phyloP scores from a whole-genome alignment of 2,888 invertebrate genomes.

The Sesia bembeciformis region DNA sequence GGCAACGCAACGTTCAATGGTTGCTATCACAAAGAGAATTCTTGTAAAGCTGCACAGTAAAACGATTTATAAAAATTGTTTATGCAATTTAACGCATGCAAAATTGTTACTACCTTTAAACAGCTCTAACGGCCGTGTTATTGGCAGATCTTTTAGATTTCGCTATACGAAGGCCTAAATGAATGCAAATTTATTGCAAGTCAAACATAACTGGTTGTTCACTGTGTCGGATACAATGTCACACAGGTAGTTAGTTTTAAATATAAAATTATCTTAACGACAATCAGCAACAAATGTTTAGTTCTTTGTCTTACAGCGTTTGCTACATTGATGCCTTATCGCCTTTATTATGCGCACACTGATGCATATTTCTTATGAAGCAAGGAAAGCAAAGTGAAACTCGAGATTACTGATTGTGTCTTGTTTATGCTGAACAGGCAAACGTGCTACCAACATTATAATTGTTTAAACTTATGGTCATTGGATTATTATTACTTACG shows the following conservation, averaged over 20 bases:
- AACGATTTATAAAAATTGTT: too few species aligned
- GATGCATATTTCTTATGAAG: constrained; percentile 12
- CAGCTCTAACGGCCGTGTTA: too few species aligned
- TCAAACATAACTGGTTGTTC: too few species aligned
- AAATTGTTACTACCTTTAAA: too few species aligned
- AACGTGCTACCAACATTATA: constrained; percentile 15
- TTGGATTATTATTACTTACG: constrained; percentile 9
- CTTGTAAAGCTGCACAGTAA: too few species aligned
- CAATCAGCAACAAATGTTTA: constrained; percentile 6
- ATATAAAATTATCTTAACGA: constrained; percentile 9
- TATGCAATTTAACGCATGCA: too few species aligned
- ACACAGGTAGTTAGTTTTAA: neutral
- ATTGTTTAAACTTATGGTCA: constrained; percentile 5
- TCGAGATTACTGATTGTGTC: constrained; percentile 25
- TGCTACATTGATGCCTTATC: constrained; percentile 16
- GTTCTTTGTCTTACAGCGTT: constrained; percentile 7
- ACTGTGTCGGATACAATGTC: too few species aligned
- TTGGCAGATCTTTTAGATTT: too few species aligned
- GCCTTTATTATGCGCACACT: constrained; percentile 9
- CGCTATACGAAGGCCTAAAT: too few species aligned
- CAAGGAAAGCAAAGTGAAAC: constrained; percentile 32
- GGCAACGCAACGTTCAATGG: too few species aligned
- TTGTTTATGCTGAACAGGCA: constrained; percentile 9
- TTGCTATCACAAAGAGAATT: too few species aligned
- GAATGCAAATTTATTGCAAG: too few species aligned